Evolutionary conservation across 1,140 invertebrate species (phyloP), one percentile per base, ranked within the genome.

Genomic region (Anastrepha obliqua): DNA sequence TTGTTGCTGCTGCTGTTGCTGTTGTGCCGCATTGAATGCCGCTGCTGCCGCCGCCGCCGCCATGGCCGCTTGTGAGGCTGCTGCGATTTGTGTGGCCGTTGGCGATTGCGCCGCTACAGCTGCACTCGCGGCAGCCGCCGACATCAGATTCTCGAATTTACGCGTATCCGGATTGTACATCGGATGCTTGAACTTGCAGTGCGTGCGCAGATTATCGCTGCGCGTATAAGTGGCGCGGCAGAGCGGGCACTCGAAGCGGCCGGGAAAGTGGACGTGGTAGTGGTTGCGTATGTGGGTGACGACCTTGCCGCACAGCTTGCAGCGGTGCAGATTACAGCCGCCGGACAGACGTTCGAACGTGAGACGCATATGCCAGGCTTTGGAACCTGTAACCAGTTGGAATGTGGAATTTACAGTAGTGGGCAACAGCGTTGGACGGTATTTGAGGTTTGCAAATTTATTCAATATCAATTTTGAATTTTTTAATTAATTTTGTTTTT

Each of bases 221-320:
- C 97, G 96, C 92, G 97, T 97, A 94, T 97, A 97, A 90, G 96
- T 97, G 92, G 97, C 96, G 93, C 96, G 96, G 95, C 97, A 97
- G 93, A 97, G 95, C 93, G 96, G 96, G 94, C 97, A 97, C 95
- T 97, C 96, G 95, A 97, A 97, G 93, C 96, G 96, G 93, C 97
- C 97, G 90, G 97, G 97, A 95, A 97, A 97, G 94, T 97, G 97
- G 94, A 97, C 97, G 95, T 97, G 96, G 95, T 97, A 97, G 95
- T 97, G 97, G 95, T 97, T 97, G 93, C 97, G 96, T 95, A 97
- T 97, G 95, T 97, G 96, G 93, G 97, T 97, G 94, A 97, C 97
- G 95, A 97, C 96, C 95, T 97, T 97, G 94, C 97, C 97, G 95
- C 97, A 97, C 94, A 97, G 95, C 95, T 97, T 97, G 95, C 97